A percentile compares a stretch with the other conserved stretches of the same genome.
Conservation (phyloP, 2,797 vertebrate genomes). For the Podarcis siculus region DNA sequence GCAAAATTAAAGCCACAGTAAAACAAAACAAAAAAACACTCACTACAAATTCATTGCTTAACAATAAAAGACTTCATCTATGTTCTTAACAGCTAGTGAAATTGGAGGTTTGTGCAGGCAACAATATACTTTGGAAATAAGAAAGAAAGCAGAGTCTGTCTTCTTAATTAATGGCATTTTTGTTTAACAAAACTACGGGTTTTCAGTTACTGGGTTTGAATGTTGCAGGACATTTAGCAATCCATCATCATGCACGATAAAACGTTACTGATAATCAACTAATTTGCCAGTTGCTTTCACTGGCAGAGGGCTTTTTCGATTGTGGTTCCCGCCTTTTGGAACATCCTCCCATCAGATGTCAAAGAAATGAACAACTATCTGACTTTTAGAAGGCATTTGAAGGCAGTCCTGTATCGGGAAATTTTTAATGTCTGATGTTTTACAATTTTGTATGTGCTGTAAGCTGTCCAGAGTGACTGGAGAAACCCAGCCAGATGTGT, state of each 20-base stretch:
- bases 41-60: conserved; percentile 25
- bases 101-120: not conserved
- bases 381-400: no score
- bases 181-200: not conserved
- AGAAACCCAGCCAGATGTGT: no score
- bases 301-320: no score
- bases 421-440: no score
- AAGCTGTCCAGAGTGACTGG: no score
- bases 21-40: not conserved
- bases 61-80: not conserved
- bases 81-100: conserved; percentile 5
- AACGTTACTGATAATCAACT: not conserved
- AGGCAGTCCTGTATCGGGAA: no score
- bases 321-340: no score
- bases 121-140: not conserved
- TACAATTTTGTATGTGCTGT: no score
- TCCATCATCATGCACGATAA: not conserved
- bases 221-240: not conserved
- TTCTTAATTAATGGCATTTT: not conserved
- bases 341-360: no score
- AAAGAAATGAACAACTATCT: no score
- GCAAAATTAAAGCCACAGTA: not conserved
- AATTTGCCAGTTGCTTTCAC: not conserved
- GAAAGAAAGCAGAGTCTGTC: not conserved
- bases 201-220: not conserved